Conservation (phyloP, 1,140 invertebrate species). For the Bombus terrestris region DNA sequence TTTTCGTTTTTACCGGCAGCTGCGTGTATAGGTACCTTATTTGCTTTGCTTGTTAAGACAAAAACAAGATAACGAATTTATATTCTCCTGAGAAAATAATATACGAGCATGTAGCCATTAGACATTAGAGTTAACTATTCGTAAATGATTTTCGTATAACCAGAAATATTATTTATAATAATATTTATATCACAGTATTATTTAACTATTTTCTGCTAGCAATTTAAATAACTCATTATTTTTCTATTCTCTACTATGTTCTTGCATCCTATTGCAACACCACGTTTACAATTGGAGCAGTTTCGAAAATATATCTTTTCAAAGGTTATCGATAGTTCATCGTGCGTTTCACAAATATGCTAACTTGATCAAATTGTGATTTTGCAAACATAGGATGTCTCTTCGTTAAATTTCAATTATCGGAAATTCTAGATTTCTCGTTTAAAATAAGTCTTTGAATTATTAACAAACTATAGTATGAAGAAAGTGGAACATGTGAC, state of each 20-base stretch:
- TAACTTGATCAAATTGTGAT: neutral
- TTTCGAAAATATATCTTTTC: neutral
- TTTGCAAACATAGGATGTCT: slow-evolving; percentile 29
- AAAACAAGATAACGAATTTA: neutral
- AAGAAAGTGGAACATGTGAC: slow-evolving; percentile 61
- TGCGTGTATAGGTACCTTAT: neutral
- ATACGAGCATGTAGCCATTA: neutral
- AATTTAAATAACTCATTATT: neutral
- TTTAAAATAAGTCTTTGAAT: neutral
- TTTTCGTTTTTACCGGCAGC: neutral
- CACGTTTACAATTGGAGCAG: neutral
- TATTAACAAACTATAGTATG: slow-evolving; percentile 46
- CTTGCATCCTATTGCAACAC: neutral
- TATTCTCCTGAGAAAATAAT: neutral
- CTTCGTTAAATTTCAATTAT: neutral
- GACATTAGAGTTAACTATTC: neutral
- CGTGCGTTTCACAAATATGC: neutral
- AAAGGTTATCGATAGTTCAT: slow-evolving; percentile 2
- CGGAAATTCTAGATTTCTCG: neutral
- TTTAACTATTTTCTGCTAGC: neutral
- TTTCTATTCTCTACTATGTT: neutral
- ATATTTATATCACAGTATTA: neutral
- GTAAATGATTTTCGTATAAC: too few species aligned
- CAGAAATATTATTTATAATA: neutral
- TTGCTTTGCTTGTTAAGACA: neutral